Base-by-base conservation (phyloP, 1,140 invertebrate species). In the Trichomalopsis sarcophagae region DNA sequence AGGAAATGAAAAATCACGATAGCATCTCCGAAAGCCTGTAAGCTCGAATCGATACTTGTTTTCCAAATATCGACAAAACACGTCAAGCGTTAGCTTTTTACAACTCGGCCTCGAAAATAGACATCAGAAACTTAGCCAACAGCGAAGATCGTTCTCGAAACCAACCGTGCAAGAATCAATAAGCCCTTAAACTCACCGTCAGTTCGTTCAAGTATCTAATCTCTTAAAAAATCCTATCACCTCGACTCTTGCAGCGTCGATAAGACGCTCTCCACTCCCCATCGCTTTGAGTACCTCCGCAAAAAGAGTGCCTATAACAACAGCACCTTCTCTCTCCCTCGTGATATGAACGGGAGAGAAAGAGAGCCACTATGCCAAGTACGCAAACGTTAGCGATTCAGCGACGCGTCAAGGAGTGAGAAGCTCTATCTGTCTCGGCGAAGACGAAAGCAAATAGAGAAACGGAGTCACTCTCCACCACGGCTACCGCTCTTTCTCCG, bases 271-370 rank as follows among this genome's bases (percentile, higher is more conserved):
- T 62, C 21, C 55, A 21, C 55, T 62, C 55, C 55, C 55, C 21
- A 62, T n/a, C 55, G 21, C 17, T 62, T 62, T 3, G 17, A 62
- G 55, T 17, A 62, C 55, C 21, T 62, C 21, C 14, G 17, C 55
- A 62, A 62, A 62, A 62, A 62, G 55, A 62, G 55, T n/a, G 55
- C 17, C 55, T 62, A 62, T 62, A 62, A 62, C 55, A 62, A 62
- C 55, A n/a, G 17, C 21, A 62, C 21, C 55, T 62, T 62, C 55
- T 62, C 33, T 36, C 33, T 62, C 55, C n/a, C 55, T n/a, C 2
- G 55, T 17, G 55, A 62, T 62, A 62, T 62, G 55, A 62, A 62
- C 55, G 55, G 6, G 21, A 62, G 55, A n/a, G 55, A n/a, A 44
- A 44, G 40, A 44, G 40, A 44, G 55, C 55, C 21, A 62, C 55